Conservation (phyloP, 2,797 vertebrate genomes). For the Rhabdomys pumilio region DNA sequence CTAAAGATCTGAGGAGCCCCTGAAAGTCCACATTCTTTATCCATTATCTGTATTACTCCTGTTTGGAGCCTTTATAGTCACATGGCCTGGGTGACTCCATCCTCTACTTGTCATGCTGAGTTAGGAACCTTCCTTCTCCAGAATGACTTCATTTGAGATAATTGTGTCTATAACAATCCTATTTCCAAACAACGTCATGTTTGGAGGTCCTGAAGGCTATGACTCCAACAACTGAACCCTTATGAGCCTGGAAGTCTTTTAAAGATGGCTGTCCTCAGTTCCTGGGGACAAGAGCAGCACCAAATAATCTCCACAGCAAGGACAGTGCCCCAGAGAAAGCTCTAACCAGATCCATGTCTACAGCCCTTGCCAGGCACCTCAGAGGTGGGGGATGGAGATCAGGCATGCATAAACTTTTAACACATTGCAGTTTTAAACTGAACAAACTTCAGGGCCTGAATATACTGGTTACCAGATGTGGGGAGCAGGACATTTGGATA, state of each 20-base stretch:
- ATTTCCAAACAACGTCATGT: neutral
- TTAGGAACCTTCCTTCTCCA: too few relatives aligned
- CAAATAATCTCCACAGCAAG: neutral
- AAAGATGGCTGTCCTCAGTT: neutral
- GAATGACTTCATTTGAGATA: neutral
- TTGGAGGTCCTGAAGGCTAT: neutral
- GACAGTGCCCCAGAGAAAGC: neutral
- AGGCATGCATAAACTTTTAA: neutral
- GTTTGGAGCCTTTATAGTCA: neutral
- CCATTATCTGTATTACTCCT: neutral
- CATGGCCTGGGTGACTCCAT: neutral
- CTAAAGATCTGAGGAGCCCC: neutral
- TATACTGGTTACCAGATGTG: constrained; percentile 54
- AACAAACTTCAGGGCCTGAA: constrained; percentile 41
- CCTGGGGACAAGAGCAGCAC: neutral
- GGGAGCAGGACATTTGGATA: neutral
- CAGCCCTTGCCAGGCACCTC: neutral
- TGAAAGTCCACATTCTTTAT: neutral
- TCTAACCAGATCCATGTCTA: rapidly evolving
- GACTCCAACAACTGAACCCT: neutral
- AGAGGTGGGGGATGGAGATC: neutral
- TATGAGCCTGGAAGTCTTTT: neutral
- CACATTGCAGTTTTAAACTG: constrained; percentile 47
- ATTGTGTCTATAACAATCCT: neutral
- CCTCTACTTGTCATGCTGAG: neutral